Base-by-base conservation (phyloP, 1,140 invertebrate species). In the Pseudomyrmex concolor region DNA sequence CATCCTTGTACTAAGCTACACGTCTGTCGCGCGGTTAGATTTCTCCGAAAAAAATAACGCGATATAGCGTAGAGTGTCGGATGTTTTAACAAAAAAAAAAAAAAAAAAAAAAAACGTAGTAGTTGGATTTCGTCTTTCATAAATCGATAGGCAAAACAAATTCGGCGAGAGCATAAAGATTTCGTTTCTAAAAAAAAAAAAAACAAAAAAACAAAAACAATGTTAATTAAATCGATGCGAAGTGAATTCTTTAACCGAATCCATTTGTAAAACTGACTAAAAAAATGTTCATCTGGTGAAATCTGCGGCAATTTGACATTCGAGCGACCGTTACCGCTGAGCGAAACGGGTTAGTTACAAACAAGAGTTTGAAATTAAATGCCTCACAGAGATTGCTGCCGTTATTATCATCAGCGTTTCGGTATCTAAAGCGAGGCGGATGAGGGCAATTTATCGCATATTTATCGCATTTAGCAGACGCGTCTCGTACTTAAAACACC, bases 401-500 rank as follows among this genome's bases (percentile, higher is more conserved):
- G 54, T 59, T 59, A 80, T 80, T 80, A 80, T 60, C 54, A 71
- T 71, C 4, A 54, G 50, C 50, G 50, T 22, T 13, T 68, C 2
- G 76, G 51, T 19, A 59, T 43, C 43, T 19, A 50, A 50, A 60
- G 66, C 54, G 8, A 34, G 60, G 22, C 54, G 76, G 66, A 80
- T 70, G 60, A 59, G 66, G 22, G 22, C 55, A 71, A 80, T 80
- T 80, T 80, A 59, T 59, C 64, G 76, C 63, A 15, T 51, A 68
- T 78, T 68, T 48, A 57, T 68, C 64, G 76, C 19, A 19, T 80
- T 80, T 59, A 80, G 51, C 66, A 34, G 54, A 22, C 54, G 43
- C 76, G 66, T 80, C 66, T 71, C 43, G 15, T 59, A 80, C 76
- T 80, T 80, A 80, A 80, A 80, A 71, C 76, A 34, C 54, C 43